phyloP scores from a whole-genome alignment of 1,140 invertebrate species.

The Epicauta chinensis region DNA sequence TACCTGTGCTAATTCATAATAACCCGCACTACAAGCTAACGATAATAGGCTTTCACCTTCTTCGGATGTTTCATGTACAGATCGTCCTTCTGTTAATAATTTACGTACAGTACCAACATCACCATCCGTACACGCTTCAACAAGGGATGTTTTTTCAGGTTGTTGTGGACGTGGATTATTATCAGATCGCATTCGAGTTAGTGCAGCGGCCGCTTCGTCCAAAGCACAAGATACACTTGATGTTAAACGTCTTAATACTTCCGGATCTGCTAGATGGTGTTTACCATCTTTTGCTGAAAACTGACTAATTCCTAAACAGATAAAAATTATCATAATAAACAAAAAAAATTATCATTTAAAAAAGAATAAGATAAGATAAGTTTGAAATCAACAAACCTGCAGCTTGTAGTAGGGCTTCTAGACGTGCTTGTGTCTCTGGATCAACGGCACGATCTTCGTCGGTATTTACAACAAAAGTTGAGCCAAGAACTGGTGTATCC shows the following conservation, averaged over 20 bases:
- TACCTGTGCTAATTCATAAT: slow-evolving; percentile 88
- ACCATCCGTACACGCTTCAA: slow-evolving; percentile 87
- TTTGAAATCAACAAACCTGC: slow-evolving; percentile 54
- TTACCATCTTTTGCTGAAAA: slow-evolving; percentile 73
- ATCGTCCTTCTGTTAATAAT: slow-evolving; percentile 83
- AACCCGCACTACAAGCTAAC: slow-evolving; percentile 87
- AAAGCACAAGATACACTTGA: slow-evolving; percentile 88
- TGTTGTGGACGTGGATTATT: slow-evolving; percentile 51
- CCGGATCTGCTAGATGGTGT: slow-evolving; percentile 65
- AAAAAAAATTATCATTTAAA: background rate
- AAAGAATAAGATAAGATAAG: too few species aligned
- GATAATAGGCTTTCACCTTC: slow-evolving; percentile 89
- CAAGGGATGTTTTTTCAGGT: slow-evolving; percentile 58
- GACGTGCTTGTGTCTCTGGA: slow-evolving; percentile 79
- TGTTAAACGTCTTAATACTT: slow-evolving; percentile 75
- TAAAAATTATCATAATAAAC: too few species aligned
- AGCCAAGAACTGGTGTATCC: slow-evolving; percentile 58
- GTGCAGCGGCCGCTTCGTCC: slow-evolving; percentile 90
- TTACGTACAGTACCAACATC: slow-evolving; percentile 85
- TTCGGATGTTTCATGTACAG: slow-evolving; percentile 87
- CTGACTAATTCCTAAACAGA: slow-evolving; percentile 64
- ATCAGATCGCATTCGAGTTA: slow-evolving; percentile 90
- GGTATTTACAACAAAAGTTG: slow-evolving; percentile 67
- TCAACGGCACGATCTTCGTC: slow-evolving; percentile 78
- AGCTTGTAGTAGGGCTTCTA: slow-evolving; percentile 83